phyloP scores from a whole-genome alignment of 2,888 invertebrate species.

The Dusona sp. region DNA sequence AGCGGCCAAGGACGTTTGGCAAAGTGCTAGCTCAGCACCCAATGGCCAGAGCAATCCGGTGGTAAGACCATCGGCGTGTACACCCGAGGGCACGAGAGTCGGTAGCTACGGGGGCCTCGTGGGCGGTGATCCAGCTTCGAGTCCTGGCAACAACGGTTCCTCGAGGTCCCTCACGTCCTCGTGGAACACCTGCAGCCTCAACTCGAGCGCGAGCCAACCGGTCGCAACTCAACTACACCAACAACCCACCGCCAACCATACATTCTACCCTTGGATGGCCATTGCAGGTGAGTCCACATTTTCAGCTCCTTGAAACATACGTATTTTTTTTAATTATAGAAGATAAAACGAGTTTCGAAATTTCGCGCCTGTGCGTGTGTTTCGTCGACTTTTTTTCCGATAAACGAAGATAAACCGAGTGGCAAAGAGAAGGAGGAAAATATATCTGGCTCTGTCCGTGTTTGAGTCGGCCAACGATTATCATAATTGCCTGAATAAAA shows the following conservation, averaged over 20 bases:
- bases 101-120: constrained; percentile 93
- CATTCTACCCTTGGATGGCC: constrained; percentile 99
- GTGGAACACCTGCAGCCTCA: constrained; percentile 95
- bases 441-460: constrained; percentile 49
- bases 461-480: constrained; percentile 74
- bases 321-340: not conserved
- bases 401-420: constrained; percentile 11
- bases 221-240: constrained; percentile 93
- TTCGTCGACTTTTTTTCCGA: not conserved
- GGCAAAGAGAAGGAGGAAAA: constrained; percentile 17
- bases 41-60: constrained; percentile 88
- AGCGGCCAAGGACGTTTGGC: constrained; percentile 88
- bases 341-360: not conserved
- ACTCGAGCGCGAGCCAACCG: constrained; percentile 92
- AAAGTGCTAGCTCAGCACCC: constrained; percentile 90
- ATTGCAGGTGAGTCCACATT: constrained; percentile 94
- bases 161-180: constrained; percentile 90
- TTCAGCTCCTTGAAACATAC: constrained; percentile 30
- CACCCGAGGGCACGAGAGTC: constrained; percentile 92
- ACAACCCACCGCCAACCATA: constrained; percentile 95
- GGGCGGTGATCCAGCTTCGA: constrained; percentile 90
- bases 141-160: constrained; percentile 89
- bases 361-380: not conserved
- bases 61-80: constrained; percentile 93
- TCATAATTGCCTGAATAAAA: constrained; percentile 81